phyloP scores from a whole-genome alignment of 1,140 invertebrate genomes.

The Vanessa tameamea region DNA sequence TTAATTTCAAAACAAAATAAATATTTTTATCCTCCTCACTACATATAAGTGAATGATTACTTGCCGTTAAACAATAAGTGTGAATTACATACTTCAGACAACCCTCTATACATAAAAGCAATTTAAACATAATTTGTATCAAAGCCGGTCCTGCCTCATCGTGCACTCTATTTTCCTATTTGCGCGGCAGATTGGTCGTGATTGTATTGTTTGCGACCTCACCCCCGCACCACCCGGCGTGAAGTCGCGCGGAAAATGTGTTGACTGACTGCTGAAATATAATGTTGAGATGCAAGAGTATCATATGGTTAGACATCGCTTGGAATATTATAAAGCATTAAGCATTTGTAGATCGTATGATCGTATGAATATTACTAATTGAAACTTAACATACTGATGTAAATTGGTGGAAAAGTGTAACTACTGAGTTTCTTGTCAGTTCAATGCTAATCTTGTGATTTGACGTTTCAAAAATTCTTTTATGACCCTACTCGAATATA shows the following conservation, averaged over 20 bases:
- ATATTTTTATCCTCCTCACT: too few relatives aligned
- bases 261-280: conserved; percentile 44
- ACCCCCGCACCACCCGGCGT: conserved; percentile 37
- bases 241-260: conserved; percentile 65
- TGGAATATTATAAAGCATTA: not conserved
- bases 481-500: too few relatives aligned
- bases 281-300: conserved; percentile 3
- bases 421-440: too few relatives aligned
- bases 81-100: not conserved
- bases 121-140: conserved; percentile 29
- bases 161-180: conserved; percentile 79
- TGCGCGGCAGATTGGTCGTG: conserved; percentile 78
- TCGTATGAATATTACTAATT: too few relatives aligned
- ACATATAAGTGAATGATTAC: too few relatives aligned
- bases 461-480: too few relatives aligned
- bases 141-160: conserved; percentile 64
- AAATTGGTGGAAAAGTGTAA: too few relatives aligned
- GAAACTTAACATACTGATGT: too few relatives aligned
- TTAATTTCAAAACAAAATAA: too few relatives aligned
- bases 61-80: not conserved
- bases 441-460: too few relatives aligned
- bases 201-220: conserved; percentile 75
- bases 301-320: not conserved
- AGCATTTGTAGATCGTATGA: not conserved
- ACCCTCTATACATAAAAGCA: not conserved